Evolutionary conservation across 1,140 invertebrate genomes (phyloP).

Genomic region (Acromyrmex charruanus): DNA sequence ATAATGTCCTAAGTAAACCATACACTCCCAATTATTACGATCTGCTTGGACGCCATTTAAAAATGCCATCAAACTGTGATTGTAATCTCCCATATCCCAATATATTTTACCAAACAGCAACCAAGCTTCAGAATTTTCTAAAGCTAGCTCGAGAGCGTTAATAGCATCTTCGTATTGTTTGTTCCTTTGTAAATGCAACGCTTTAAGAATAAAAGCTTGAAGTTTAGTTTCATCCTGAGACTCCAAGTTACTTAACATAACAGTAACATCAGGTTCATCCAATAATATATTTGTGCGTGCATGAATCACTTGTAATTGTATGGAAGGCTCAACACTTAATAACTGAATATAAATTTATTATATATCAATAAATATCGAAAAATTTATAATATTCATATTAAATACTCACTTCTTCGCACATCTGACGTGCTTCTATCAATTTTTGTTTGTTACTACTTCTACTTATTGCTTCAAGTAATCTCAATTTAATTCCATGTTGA

Average conservation of each 20-base stretch:
- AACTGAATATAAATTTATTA: conserved; percentile 76
- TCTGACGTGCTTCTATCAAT: conserved; percentile 85
- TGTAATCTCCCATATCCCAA: conserved; percentile 88
- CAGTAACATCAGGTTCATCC: conserved; percentile 73
- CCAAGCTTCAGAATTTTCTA: conserved; percentile 87
- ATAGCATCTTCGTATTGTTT: conserved; percentile 87
- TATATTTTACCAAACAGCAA: conserved; percentile 90
- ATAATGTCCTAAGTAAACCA: conserved; percentile 92
- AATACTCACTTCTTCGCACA: conserved; percentile 81
- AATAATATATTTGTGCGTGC: conserved; percentile 81
- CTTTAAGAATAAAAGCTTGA: conserved; percentile 77
- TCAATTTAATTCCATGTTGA: conserved; percentile 74
- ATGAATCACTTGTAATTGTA: conserved; percentile 70
- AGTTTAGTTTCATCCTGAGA: conserved; percentile 74
- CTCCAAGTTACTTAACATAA: conserved; percentile 79
- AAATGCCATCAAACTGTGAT: conserved; percentile 89
- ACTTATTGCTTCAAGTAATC: conserved; percentile 81
- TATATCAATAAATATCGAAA: conserved; percentile 31
- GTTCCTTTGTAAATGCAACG: conserved; percentile 83
- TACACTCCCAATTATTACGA: conserved; percentile 90
- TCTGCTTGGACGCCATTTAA: conserved; percentile 92
- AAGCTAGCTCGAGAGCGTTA: conserved; percentile 84
- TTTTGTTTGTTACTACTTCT: conserved; percentile 85
- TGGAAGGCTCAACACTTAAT: conserved; percentile 75
- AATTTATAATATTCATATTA: conserved; percentile 14